Evolutionary conservation across 2,888 invertebrate genomes (phyloP).

Genomic region (Melangyna quadrimaculata): DNA sequence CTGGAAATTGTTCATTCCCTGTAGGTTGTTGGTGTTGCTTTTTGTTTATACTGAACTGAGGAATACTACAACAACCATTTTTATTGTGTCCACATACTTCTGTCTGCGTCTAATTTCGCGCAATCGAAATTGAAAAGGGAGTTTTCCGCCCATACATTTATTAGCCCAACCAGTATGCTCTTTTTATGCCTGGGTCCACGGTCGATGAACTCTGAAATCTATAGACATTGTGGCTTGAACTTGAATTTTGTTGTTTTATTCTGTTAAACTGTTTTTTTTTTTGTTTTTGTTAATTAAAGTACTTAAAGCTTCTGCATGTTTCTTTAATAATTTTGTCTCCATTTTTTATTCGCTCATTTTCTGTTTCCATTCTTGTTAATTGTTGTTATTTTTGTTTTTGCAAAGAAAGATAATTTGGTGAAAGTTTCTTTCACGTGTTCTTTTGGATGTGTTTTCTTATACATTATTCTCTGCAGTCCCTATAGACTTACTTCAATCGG

Average conservation of each 20-base stretch:
- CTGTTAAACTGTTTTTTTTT: neutral
- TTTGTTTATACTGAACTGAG: neutral
- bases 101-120: conserved; percentile 40
- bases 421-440: conserved; percentile 63
- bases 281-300: neutral
- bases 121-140: conserved; percentile 63
- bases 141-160: conserved; percentile 51
- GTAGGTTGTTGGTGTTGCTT: conserved; percentile 5
- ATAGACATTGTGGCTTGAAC: conserved; percentile 59
- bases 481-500: neutral
- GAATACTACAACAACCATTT: conserved; percentile 8
- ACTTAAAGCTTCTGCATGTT: conserved; percentile 5
- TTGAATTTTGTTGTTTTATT: conserved; percentile 42
- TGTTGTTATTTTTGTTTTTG: conserved; percentile 43
- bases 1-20: conserved; percentile 29
- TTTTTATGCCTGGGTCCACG: conserved; percentile 8
- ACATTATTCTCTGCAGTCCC: conserved; percentile 20
- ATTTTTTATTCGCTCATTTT: neutral
- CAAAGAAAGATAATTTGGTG: conserved; percentile 67
- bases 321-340: neutral
- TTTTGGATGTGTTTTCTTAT: conserved; percentile 46
- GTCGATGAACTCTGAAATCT: conserved; percentile 54
- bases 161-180: conserved; percentile 12
- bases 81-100: conserved; percentile 42
- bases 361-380: conserved; percentile 40